These are phyloP conservation scores for Standfussiana lucernea DNA, from an alignment of 2,888 invertebrate species.

Conservation along the genomic window DNA sequence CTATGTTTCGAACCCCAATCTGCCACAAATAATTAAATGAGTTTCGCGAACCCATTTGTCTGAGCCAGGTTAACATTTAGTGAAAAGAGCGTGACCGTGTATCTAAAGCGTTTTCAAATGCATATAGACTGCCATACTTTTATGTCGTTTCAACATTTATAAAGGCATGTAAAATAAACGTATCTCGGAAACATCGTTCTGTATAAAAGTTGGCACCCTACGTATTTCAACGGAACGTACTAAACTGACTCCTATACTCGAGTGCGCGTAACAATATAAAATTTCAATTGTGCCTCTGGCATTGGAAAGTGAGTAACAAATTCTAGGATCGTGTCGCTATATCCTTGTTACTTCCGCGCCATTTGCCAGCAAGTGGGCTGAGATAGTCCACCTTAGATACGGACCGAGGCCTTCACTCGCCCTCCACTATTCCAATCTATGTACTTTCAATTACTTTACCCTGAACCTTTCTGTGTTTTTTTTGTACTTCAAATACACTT, in stretches of 20 bases:
- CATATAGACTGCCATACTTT: slow-evolving; percentile 38
- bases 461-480: slow-evolving; percentile 67
- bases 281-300: slow-evolving; percentile 76
- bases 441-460: slow-evolving; percentile 83
- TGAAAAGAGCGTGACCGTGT: slow-evolving; percentile 46
- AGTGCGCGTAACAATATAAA: slow-evolving; percentile 68
- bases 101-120: slow-evolving; percentile 51
- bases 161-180: slow-evolving; percentile 26
- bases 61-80: slow-evolving; percentile 54
- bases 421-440: slow-evolving; percentile 79
- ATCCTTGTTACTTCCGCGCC: slow-evolving; percentile 86
- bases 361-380: slow-evolving; percentile 88
- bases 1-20: slow-evolving; percentile 62
- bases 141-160: slow-evolving; percentile 28
- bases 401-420: slow-evolving; percentile 77
- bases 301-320: slow-evolving; percentile 82
- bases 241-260: slow-evolving; percentile 36
- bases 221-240: slow-evolving; percentile 30
- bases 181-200: slow-evolving; percentile 27
- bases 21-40: slow-evolving; percentile 66
- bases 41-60: slow-evolving; percentile 53
- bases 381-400: slow-evolving; percentile 88
- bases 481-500: slow-evolving; percentile 56
- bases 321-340: slow-evolving; percentile 83
- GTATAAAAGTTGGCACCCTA: slow-evolving; percentile 33